Base-by-base conservation (phyloP, 2,113 vertebrate genomes). In the Hyla sarda region DNA sequence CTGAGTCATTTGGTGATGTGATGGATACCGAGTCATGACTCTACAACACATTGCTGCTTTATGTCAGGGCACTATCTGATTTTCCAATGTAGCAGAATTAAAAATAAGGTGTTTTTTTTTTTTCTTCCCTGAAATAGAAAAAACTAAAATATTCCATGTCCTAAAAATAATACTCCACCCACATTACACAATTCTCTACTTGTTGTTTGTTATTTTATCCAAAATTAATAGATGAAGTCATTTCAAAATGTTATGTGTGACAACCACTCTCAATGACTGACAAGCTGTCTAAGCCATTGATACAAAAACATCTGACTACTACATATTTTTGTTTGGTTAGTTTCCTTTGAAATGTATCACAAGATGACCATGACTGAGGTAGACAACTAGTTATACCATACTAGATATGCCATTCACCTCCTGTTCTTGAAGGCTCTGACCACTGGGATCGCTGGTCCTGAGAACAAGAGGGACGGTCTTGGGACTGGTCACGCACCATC, bases 1-100 rank as follows among this genome's bases (percentile, higher is more conserved):
- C 56, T 81, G 54, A 62, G 34, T 81, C 56, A 81, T 65, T 65
- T 28, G 52, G 54, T 81, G 78, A 37, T 41, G 52, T 30, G 32
- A 58, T 58, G 77, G 34, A 37, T 58, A 11, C 23, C 52, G 11
- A 54, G 77, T n/a, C 19, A 34, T 58, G 52, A 52, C 48, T 32
- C 28, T 21, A 28, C 17, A 28, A 25, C 21, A 19, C 37, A 5
- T 41, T 10, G 37, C 47, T 37, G 48, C 65, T 71, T 41, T 71
- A 69, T 69, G 30, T 69, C 65, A 41, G 32, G 0, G 17, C 32
- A 37, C 23, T 21, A 32, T 7, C 19, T 11, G 9, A 23, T 71
- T 71, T 71, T 71, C 67, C 32, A 71, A 71, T 11, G 34, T 71
- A 41, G 32, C 7, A 19, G 23, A 23, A 71, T 41, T 71, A 11